Conservation (phyloP, 2,888 invertebrate genomes). For the Drosophila mayaguana region DNA sequence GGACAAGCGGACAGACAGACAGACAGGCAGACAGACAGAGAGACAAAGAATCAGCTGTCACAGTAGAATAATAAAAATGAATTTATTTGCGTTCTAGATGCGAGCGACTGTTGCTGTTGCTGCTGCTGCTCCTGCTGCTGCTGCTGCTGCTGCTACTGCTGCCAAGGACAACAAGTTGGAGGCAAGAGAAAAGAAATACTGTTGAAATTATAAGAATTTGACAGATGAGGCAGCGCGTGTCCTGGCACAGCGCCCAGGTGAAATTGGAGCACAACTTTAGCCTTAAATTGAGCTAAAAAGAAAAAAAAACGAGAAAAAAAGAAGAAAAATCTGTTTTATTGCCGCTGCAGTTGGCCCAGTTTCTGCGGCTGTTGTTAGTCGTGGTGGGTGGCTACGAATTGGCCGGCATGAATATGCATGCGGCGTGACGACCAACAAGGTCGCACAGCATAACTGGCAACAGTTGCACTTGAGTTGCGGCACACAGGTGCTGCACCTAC, state of each 20-base stretch:
- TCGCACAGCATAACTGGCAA: conserved; percentile 56
- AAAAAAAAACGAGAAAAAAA: background rate
- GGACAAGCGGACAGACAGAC: conserved; percentile 31
- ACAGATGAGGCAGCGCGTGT: conserved; percentile 64
- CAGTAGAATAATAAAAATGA: conserved; percentile 71
- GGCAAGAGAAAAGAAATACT: conserved; percentile 7
- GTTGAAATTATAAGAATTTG: conserved; percentile 73
- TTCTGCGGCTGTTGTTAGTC: conserved; percentile 36
- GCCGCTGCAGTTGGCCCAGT: conserved; percentile 61
- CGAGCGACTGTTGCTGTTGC: conserved; percentile 33
- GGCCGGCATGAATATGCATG: conserved; percentile 78
- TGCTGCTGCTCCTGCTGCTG: background rate
- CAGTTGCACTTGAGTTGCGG: conserved; percentile 75
- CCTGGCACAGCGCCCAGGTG: conserved; percentile 58
- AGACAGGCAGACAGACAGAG: conserved; percentile 6
- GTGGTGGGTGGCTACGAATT: conserved; percentile 3
- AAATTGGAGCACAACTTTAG: conserved; percentile 50
- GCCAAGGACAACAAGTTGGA: conserved; percentile 75
- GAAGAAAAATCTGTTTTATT: conserved; percentile 40
- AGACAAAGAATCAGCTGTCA: conserved; percentile 72
- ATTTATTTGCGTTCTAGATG: conserved; percentile 71
- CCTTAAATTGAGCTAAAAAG: conserved; percentile 70
- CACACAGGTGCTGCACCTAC: conserved; percentile 17
- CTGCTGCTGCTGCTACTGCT: conserved; percentile 17
- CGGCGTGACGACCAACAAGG: conserved; percentile 62